Evolutionary conservation across 2,888 invertebrate genomes (phyloP).

Genomic region (Malthinus flaveolus): DNA sequence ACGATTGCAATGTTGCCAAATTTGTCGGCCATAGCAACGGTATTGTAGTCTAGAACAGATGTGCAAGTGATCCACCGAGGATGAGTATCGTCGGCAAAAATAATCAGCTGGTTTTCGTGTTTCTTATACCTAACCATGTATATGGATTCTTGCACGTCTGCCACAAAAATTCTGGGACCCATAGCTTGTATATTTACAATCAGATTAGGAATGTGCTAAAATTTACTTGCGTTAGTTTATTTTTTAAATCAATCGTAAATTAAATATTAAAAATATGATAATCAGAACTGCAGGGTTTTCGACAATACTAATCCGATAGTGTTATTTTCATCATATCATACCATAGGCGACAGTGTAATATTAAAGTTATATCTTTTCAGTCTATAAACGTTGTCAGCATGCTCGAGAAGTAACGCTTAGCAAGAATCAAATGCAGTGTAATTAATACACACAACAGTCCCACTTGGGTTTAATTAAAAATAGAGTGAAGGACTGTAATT

Average conservation of each 20-base stretch:
- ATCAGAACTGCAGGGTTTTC: conserved; percentile 41
- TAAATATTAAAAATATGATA: not conserved
- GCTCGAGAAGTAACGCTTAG: no score
- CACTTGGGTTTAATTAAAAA: no score
- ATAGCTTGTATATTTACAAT: conserved; percentile 92
- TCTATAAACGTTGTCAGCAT: no score
- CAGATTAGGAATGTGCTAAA: conserved; percentile 90
- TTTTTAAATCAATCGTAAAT: not conserved
- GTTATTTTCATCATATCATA: conserved; percentile 44
- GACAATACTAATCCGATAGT: conserved; percentile 24
- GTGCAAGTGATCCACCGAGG: conserved; percentile 95
- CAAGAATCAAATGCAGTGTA: no score
- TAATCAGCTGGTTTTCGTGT: conserved; percentile 94
- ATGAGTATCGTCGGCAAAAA: conserved; percentile 98
- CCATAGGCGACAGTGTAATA: no score
- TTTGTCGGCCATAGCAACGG: conserved; percentile 95
- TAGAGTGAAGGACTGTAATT: no score
- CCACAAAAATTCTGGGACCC: conserved; percentile 92
- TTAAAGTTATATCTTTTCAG: no score
- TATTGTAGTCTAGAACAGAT: conserved; percentile 92
- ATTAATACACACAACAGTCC: no score
- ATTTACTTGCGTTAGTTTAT: conserved; percentile 27
- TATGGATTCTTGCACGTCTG: conserved; percentile 96
- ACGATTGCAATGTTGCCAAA: conserved; percentile 96
- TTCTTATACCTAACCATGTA: conserved; percentile 94